A percentile compares a stretch with the other conserved stretches of the same genome.
Conservation (phyloP, 2,888 invertebrate genomes). For the Pinctada fucata region DNA sequence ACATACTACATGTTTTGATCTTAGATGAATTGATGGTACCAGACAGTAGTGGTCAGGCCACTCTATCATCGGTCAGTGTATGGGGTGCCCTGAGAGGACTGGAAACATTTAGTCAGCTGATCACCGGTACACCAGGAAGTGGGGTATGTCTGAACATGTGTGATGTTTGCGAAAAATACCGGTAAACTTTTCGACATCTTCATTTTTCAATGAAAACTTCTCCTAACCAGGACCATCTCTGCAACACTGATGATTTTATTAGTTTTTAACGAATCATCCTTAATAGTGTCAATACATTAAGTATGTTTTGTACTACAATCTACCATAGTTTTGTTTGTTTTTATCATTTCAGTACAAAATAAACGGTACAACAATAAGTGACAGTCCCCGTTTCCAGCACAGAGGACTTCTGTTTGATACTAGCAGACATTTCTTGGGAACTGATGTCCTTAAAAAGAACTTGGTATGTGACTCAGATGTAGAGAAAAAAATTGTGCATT, state of each 20-base stretch:
- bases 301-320: too few relatives aligned
- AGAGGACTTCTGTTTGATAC: slow-evolving; percentile 75
- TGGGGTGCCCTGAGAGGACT: slow-evolving; percentile 93
- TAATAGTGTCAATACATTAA: too few relatives aligned
- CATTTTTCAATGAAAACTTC: too few relatives aligned
- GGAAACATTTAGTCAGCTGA: slow-evolving; percentile 90
- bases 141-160: too few relatives aligned
- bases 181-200: too few relatives aligned
- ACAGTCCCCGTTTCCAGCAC: slow-evolving; percentile 73
- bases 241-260: too few relatives aligned
- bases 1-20: too few relatives aligned
- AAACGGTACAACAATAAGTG: slow-evolving; percentile 69
- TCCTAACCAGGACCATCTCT: too few relatives aligned
- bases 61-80: slow-evolving; percentile 75
- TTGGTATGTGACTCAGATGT: slow-evolving; percentile 68
- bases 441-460: too few relatives aligned
- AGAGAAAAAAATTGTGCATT: too few relatives aligned
- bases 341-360: slow-evolving; percentile 60
- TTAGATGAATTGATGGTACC: slow-evolving; percentile 80
- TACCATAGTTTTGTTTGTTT: slow-evolving; percentile 38
- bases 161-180: too few relatives aligned
- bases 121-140: slow-evolving; percentile 67
- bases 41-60: slow-evolving; percentile 35
- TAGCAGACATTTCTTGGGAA: slow-evolving; percentile 73
- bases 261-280: too few relatives aligned